Evolutionary conservation across 2,888 invertebrate species (phyloP).

Genomic region (Hirudinaria manillensis): DNA sequence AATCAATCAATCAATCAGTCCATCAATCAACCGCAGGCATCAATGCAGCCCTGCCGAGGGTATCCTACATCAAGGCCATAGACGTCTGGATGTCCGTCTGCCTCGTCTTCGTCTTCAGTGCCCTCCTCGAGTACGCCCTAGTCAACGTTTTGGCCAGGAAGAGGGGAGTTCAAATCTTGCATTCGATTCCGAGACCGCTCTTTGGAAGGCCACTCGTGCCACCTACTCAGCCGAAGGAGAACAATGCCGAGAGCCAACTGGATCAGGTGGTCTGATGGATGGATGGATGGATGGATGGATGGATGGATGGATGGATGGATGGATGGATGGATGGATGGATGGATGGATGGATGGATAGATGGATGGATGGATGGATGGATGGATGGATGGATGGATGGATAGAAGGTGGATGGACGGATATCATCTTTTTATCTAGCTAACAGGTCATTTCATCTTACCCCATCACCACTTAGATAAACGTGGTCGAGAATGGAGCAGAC

Average conservation of each 20-base stretch:
- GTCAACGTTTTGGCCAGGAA: slow-evolving; percentile 32
- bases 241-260: slow-evolving; percentile 32
- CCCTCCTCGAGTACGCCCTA: slow-evolving; percentile 34
- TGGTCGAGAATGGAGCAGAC: slow-evolving; percentile 31
- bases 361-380: background rate
- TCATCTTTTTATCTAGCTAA: background rate
- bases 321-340: background rate
- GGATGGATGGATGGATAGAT: background rate
- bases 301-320: background rate
- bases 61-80: slow-evolving; percentile 81
- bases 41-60: slow-evolving; percentile 79
- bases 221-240: slow-evolving; percentile 25
- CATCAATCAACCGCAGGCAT: slow-evolving; percentile 68
- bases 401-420: background rate
- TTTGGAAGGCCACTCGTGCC: slow-evolving; percentile 26
- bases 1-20: too few relatives aligned
- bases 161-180: slow-evolving; percentile 29
- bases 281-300: background rate
- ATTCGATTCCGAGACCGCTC: slow-evolving; percentile 32
- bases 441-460: background rate
- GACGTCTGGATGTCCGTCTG: slow-evolving; percentile 35
- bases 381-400: background rate
- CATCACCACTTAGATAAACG: slow-evolving; percentile 19
- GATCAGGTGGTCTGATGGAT: slow-evolving; percentile 25
- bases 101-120: slow-evolving; percentile 32